Evolutionary conservation across 2,888 invertebrate species (phyloP), one percentile per base, ranked within the genome.

Genomic region (Criorhina ranunculi): DNA sequence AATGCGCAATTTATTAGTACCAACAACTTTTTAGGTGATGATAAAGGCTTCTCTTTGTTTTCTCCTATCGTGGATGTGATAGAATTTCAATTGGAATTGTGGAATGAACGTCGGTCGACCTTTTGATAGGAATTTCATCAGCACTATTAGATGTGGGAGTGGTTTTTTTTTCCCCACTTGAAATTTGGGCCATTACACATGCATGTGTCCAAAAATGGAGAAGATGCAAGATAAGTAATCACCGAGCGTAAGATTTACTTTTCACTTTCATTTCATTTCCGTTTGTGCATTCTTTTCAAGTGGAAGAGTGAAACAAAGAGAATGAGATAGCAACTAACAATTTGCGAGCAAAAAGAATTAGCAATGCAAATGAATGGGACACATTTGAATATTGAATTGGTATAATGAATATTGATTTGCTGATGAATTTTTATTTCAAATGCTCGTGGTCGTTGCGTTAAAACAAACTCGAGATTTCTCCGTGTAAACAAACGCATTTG

Each of bases 251-350:
- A 19, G 15, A 15, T 66, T 49, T 66, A 19, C 9, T 55, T 60
- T 46, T 69, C 69, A 57, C 57, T 70, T 37, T 70, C 69, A 33
- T 57, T 55, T 33, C 17, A 37, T 35, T 49, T 64, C 49, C 64
- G 64, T 19, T 70, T 35, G 69, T 57, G 33, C 57, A 70, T 46
- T 57, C 24, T 19, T 44, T 33, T 19, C 6, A 33, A 35, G 29
- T 12, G 11, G 8, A 19, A 44, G 44, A 9, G 46, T 35, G 57
- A 46, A 9, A 24, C 24, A 24, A 19, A 35, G 44, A 9, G 46
- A 46, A 46, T 46, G 9, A 24, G 35, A 55, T 12, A 46, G 57
- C 11, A 8, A 24, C 1, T 4, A 24, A 24, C 24, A 4, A 11
- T 55, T 55, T 55, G 12, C 33, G 33, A 55, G 35, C 19, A 17